Percentiles rank a stretch among this genome's conserved stretches.
These are phyloP conservation scores for Sebastiscus albofasciatus DNA, from an alignment of 2,797 vertebrate genomes.

Conservation along the genomic window DNA sequence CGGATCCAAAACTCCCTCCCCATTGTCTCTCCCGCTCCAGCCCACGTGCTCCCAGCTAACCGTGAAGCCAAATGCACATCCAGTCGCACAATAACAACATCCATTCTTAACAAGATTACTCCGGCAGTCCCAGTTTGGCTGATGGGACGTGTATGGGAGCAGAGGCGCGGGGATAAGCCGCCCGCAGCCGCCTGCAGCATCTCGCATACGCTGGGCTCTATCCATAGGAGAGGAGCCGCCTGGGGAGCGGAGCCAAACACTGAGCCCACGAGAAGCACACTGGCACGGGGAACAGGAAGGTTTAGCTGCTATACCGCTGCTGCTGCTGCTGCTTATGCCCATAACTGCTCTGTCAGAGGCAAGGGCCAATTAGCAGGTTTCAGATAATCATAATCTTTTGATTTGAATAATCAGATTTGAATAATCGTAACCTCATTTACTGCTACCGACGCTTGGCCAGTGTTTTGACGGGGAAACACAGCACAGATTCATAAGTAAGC, in stretches of 20 bases:
- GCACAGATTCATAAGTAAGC: conserved; percentile 36
- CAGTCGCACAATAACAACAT: conserved; percentile 80
- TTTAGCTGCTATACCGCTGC: conserved; percentile 13
- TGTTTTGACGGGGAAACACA: conserved; percentile 35
- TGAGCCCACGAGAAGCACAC: conserved; percentile 52
- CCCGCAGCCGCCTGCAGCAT: conserved; percentile 67
- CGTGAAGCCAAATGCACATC: conserved; percentile 75
- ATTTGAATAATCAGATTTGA: conserved; percentile 81
- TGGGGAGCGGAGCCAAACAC: conserved; percentile 69
- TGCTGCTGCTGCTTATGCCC: conserved; percentile 40
- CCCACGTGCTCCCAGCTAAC: conserved; percentile 76
- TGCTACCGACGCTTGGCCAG: conserved; percentile 54
- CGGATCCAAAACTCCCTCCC: conserved; percentile 48
- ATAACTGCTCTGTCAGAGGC: conserved; percentile 62
- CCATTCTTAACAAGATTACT: conserved; percentile 84
- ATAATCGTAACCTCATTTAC: conserved; percentile 72
- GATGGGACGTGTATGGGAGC: conserved; percentile 69
- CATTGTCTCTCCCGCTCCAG: conserved; percentile 72
- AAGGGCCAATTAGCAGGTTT: conserved; percentile 80
- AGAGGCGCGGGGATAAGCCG: conserved; percentile 73
- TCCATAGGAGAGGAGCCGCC: conserved; percentile 69
- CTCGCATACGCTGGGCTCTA: conserved; percentile 57
- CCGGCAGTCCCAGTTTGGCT: conserved; percentile 77
- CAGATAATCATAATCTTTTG: conserved; percentile 80
- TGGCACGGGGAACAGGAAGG: conserved; percentile 56